Base-by-base conservation (phyloP, 2,113 vertebrate species). In the Cyphomyrus discorhynchus region DNA sequence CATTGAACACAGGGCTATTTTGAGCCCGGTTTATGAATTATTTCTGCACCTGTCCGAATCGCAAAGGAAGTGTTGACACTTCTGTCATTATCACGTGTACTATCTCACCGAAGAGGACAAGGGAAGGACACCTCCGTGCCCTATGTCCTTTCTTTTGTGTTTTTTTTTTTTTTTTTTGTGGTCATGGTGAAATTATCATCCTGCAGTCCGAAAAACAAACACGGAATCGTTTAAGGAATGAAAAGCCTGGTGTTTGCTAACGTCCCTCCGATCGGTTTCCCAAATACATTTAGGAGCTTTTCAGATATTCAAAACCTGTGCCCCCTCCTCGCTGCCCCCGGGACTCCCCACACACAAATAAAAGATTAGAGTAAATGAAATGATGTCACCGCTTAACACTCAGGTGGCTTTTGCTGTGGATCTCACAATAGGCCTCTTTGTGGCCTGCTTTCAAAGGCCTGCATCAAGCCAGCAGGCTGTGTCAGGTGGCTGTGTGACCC, bases 1-100 rank as follows among this genome's bases (percentile, higher is more conserved):
- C 91, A 90, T 91, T 92, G 90, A 93, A 92, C 89, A 91, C 39
- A 66, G 89, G 88, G 89, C 88, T 92, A 93, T 93, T 93, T 93
- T 91, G 84, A 90, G 91, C 56, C 52, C 87, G 49, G 50, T 84
- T 89, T 86, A 92, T 93, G 53, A 92, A 91, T 92, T 86, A 92
- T 93, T 94, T 92, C 91, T 88, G 89, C 90, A 93, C 91, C 90
- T 92, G 91, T 90, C 90, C 1, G 46, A 89, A 74, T 89, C 90
- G 90, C 50, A 83, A 89, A 91, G 88, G 86, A 84, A 88, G 88
- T 62, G 80, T 58, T 92, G 89, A 46, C 90, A n/a, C 88, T 50
- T 80, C 90, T 90, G 88, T 90, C n/a, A 86, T 88, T 82, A 50
- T 45, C 17, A 24, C 15, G 7, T 19, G n/a, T 31, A 42, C 50